These are phyloP conservation scores for Neopelma chrysocephalum DNA, from an alignment of 2,797 vertebrate genomes.

Conservation along the genomic window DNA sequence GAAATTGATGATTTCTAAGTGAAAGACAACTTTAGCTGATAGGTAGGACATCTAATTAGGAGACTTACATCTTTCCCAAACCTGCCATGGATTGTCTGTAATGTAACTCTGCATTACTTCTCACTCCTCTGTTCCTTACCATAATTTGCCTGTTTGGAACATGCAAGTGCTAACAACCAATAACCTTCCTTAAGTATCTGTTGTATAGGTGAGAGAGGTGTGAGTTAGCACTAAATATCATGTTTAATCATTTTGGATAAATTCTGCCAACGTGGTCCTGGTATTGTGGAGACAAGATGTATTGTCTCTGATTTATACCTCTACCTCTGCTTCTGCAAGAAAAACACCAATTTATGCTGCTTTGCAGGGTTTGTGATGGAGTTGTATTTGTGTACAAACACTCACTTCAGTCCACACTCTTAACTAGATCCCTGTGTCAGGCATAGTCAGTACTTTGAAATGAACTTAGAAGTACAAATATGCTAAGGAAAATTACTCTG, in stretches of 20 bases:
- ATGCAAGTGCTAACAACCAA: not conserved
- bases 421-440: not conserved
- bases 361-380: not conserved
- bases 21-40: not conserved
- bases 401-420: not conserved
- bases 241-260: not conserved
- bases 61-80: not conserved
- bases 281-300: not conserved
- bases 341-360: fast-evolving
- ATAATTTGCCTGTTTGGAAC: not conserved
- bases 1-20: not conserved
- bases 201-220: not conserved
- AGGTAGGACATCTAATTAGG: not conserved
- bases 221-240: not conserved
- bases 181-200: not conserved
- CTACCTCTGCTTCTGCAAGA: not conserved
- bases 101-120: not conserved
- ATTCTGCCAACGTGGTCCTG: not conserved
- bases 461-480: not conserved
- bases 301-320: not conserved
- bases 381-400: not conserved
- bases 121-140: not conserved
- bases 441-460: not conserved
- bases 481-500: not conserved
- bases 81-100: not conserved